Evolutionary conservation across 2,888 invertebrate species (phyloP).

Genomic region (Brachyptera risi): DNA sequence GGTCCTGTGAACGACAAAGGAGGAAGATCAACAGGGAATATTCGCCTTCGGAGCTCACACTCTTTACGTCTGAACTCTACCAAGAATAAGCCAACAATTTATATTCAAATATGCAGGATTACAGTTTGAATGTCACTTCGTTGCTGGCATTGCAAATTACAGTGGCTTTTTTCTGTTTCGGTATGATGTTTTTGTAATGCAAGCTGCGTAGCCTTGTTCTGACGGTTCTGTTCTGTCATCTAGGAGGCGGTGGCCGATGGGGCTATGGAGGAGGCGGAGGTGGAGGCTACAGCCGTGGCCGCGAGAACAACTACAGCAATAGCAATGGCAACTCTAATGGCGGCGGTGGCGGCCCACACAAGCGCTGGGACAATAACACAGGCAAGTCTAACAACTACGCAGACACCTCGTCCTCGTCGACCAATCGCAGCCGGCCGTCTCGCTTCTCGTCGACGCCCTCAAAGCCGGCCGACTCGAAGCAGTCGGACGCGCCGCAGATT

Average conservation of each 20-base stretch:
- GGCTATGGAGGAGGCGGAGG: slow-evolving; percentile 21
- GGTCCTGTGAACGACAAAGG: no score
- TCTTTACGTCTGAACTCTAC: background rate
- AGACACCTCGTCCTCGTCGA: background rate
- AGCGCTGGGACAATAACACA: slow-evolving; percentile 18
- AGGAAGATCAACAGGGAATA: no score
- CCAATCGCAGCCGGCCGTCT: slow-evolving; percentile 8
- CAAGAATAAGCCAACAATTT: background rate
- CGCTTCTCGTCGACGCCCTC: slow-evolving; percentile 21
- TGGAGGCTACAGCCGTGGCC: slow-evolving; percentile 15
- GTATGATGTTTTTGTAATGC: no score
- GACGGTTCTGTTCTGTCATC: no score
- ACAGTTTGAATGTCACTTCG: no score
- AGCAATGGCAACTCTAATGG: no score
- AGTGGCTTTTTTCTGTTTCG: no score
- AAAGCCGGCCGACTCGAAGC: background rate
- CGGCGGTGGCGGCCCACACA: slow-evolving; percentile 7
- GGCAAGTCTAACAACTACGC: slow-evolving; percentile 13
- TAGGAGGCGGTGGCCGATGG: slow-evolving; percentile 14
- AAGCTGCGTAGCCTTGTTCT: no score
- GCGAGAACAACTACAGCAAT: slow-evolving; percentile 20
- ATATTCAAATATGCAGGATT: no score
- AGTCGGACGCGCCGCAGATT: slow-evolving; percentile 15
- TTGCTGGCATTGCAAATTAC: no score
- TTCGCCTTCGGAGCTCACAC: background rate